These are phyloP conservation scores for Galaxias olidus DNA, from an alignment of 2,797 vertebrate species.

Conservation along the genomic window DNA sequence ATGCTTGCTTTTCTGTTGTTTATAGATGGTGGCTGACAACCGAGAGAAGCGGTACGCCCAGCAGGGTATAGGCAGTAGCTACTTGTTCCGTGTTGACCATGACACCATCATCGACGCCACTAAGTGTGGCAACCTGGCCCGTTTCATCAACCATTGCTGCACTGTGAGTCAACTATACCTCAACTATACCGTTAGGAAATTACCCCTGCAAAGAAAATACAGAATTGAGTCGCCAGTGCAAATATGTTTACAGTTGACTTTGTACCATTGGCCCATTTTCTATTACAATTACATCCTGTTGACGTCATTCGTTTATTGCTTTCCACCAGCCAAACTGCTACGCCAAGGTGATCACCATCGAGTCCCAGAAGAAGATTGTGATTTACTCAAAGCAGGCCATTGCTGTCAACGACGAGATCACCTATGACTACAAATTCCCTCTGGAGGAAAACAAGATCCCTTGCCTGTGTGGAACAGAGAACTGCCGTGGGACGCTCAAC, in stretches of 20 bases:
- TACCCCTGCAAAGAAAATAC: no score
- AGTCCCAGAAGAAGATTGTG: slow-evolving; percentile 97
- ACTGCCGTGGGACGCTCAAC: slow-evolving; percentile 97
- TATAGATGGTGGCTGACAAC: slow-evolving; percentile 98
- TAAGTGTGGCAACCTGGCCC: slow-evolving; percentile 95
- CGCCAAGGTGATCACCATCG: slow-evolving; percentile 96
- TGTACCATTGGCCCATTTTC: slow-evolving; percentile 9
- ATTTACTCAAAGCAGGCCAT: slow-evolving; percentile 98
- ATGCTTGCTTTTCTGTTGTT: no score
- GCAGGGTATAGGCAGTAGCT: slow-evolving; percentile 97
- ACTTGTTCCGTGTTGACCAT: slow-evolving; percentile 98
- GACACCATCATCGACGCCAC: slow-evolving; percentile 98
- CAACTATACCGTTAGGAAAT: no score
- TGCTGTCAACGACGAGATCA: slow-evolving; percentile 93
- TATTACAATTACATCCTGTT: no score
- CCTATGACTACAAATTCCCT: slow-evolving; percentile 99
- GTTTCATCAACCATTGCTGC: slow-evolving; percentile 99
- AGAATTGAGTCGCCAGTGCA: no score
- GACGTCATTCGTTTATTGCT: no score
- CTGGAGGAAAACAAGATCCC: slow-evolving; percentile 99
- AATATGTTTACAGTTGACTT: rapidly evolving
- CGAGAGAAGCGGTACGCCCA: slow-evolving; percentile 95
- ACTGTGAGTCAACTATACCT: slow-evolving; percentile 96
- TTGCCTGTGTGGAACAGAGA: slow-evolving; percentile 96
- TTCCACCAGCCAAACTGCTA: slow-evolving; percentile 92